Percentiles rank a stretch among this genome's conserved stretches.
Conservation (phyloP, 1,140 invertebrate genomes). For the Gonatopus flavifemur region DNA sequence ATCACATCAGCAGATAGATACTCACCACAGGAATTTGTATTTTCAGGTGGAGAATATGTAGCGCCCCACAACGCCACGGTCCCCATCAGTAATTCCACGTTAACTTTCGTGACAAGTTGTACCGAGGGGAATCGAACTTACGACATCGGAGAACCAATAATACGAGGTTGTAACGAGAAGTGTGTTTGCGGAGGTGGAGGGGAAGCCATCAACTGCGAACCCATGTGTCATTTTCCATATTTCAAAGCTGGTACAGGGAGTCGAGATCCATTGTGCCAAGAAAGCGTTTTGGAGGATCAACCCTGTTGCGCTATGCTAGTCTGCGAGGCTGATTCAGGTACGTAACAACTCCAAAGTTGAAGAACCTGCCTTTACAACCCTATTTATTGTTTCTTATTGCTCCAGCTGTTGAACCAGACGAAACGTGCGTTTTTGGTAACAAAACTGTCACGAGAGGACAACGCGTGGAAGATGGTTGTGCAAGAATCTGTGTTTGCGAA, state of each 20-base stretch:
- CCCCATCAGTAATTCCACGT: slow-evolving; percentile 25
- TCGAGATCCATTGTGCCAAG: slow-evolving; percentile 73
- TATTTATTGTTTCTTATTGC: not conserved
- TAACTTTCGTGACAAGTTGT: slow-evolving; percentile 58
- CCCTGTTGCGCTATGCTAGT: slow-evolving; percentile 75
- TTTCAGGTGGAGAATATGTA: slow-evolving; percentile 44
- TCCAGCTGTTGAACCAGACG: slow-evolving; percentile 50
- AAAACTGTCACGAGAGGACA: slow-evolving; percentile 71
- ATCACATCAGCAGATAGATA: too few species aligned
- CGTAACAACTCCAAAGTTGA: not conserved
- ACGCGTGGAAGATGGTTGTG: slow-evolving; percentile 76
- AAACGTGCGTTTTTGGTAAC: slow-evolving; percentile 76
- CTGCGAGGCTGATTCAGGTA: slow-evolving; percentile 63
- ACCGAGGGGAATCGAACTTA: slow-evolving; percentile 73
- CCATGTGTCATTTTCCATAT: slow-evolving; percentile 65
- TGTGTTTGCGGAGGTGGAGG: slow-evolving; percentile 68
- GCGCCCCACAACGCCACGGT: slow-evolving; percentile 37
- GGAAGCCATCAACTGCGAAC: slow-evolving; percentile 64
- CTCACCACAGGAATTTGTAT: too few species aligned
- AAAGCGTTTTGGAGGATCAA: slow-evolving; percentile 68
- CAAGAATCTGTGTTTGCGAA: slow-evolving; percentile 75
- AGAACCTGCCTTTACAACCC: not conserved
- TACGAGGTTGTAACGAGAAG: slow-evolving; percentile 70
- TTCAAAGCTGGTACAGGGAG: slow-evolving; percentile 64
- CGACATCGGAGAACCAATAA: slow-evolving; percentile 66